Conservation (phyloP, 2,888 invertebrate species). For the Fragum fragum region DNA sequence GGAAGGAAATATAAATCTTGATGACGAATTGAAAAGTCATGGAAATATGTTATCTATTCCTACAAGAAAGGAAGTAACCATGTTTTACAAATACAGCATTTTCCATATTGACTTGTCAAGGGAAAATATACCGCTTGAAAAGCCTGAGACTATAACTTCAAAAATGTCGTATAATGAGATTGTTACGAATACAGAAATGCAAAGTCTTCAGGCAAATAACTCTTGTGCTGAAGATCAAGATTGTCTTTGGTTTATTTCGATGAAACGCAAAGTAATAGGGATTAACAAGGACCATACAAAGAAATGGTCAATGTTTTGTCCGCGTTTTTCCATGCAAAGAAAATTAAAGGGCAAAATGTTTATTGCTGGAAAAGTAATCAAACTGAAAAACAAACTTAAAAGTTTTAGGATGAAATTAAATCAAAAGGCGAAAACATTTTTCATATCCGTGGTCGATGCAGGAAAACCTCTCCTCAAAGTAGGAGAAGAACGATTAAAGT, state of each 20-base stretch:
- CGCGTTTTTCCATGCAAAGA: background rate
- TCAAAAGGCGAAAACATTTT: no score
- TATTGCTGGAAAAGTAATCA: background rate
- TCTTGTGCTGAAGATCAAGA: no score
- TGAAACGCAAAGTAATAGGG: background rate
- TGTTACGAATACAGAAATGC: background rate
- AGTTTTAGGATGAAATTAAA: background rate
- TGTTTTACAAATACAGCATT: background rate
- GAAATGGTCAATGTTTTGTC: background rate
- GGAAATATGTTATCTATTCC: background rate
- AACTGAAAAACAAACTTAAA: background rate
- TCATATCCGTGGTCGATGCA: no score
- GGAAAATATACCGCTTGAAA: background rate
- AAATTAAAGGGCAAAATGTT: background rate
- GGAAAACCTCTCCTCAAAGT: no score
- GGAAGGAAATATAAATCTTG: background rate
- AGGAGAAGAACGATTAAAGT: no score
- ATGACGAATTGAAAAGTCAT: background rate
- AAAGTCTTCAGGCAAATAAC: background rate
- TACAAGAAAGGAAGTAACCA: background rate
- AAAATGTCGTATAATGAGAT: background rate
- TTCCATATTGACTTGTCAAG: background rate
- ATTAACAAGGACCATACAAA: background rate
- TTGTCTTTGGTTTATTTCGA: no score
- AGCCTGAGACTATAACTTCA: background rate